phyloP scores from a whole-genome alignment of 2,888 invertebrate species.

The Rhagonycha lutea region DNA sequence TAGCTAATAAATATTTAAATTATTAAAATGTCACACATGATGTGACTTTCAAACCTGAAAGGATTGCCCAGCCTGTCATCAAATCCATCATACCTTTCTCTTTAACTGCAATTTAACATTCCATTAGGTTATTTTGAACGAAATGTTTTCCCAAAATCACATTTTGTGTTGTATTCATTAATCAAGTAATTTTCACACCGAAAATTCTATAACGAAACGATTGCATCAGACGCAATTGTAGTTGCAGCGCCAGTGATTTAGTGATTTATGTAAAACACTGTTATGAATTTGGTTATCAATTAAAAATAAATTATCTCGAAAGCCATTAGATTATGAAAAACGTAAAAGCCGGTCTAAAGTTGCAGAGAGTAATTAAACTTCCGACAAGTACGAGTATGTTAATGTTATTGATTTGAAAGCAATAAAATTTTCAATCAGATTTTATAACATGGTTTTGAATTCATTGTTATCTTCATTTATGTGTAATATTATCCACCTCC shows the following conservation, averaged over 20 bases:
- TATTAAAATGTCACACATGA: background rate
- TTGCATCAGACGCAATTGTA: background rate
- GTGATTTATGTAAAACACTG: background rate
- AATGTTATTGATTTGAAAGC: background rate
- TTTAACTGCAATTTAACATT: background rate
- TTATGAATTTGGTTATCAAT: background rate
- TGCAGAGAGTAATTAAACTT: background rate
- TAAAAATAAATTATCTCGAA: background rate
- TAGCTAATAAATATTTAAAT: background rate
- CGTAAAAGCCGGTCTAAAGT: background rate
- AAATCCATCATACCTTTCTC: background rate
- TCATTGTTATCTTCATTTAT: background rate
- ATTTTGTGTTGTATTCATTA: too few relatives aligned
- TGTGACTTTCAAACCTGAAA: background rate
- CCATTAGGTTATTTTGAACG: background rate
- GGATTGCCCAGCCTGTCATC: background rate
- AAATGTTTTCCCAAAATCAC: background rate
- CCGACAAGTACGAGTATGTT: background rate
- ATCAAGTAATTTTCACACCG: too few relatives aligned
- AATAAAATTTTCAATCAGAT: background rate
- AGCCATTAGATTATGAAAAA: background rate
- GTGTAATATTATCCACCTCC: conserved; percentile 5
- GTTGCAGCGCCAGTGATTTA: background rate
- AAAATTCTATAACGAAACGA: background rate
- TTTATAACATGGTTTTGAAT: background rate